Evolutionary conservation across 2,113 vertebrate species (phyloP).

Genomic region (Ceuthmochares aereus): DNA sequence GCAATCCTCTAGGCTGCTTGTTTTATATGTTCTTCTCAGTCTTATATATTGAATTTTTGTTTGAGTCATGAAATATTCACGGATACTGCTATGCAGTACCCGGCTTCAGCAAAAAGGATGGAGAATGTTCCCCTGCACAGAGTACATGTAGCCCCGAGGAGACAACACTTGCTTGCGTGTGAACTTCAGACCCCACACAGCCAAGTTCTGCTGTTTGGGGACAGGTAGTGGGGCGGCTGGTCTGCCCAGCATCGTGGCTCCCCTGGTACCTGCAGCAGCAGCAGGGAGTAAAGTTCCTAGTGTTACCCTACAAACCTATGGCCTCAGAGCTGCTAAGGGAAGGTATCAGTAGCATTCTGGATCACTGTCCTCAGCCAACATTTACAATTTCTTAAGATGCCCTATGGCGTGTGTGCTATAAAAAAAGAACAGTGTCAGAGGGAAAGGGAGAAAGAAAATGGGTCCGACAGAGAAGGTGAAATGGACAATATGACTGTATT

Average conservation of each 20-base stretch:
- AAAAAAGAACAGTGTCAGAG: neutral
- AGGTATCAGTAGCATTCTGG: neutral
- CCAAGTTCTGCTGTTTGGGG: neutral
- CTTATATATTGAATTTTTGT: neutral
- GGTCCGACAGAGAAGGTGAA: neutral
- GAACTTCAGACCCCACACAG: neutral
- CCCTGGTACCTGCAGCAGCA: neutral
- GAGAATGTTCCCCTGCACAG: neutral
- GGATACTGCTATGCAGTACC: neutral
- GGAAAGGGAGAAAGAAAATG: neutral
- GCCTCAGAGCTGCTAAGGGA: neutral
- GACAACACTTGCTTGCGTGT: neutral
- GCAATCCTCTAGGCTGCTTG: neutral
- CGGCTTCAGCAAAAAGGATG: neutral
- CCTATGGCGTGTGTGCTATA: neutral
- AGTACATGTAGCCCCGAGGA: neutral
- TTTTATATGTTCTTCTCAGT: neutral
- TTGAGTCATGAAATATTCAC: neutral
- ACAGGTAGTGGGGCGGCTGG: accelerated
- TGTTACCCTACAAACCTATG: neutral
- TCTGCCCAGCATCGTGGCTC: accelerated
- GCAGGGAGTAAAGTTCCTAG: neutral
- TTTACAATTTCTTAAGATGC: neutral
- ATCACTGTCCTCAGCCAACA: neutral
- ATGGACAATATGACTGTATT: neutral